Evolutionary conservation across 2,888 invertebrate genomes (phyloP).

Genomic region (Thera obeliscata): DNA sequence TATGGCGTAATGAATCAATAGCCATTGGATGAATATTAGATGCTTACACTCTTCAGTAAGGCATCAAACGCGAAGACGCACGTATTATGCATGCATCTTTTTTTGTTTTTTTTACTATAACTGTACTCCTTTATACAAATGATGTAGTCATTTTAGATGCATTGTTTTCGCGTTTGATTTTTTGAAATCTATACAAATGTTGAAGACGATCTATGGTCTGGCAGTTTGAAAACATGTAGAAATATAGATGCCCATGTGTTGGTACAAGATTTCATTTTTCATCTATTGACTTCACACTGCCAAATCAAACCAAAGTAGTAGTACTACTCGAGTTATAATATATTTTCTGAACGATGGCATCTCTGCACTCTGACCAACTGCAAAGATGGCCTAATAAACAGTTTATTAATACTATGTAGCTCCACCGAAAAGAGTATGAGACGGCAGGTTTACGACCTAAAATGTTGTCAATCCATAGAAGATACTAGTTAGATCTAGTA

Average conservation of each 20-base stretch:
- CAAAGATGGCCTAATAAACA: slow-evolving; percentile 16
- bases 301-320: slow-evolving; percentile 22
- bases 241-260: slow-evolving; percentile 15
- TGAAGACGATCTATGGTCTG: slow-evolving; percentile 21
- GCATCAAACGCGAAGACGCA: slow-evolving; percentile 31
- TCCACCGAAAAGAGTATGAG: slow-evolving; percentile 18
- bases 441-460: slow-evolving; percentile 1
- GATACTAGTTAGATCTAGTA: not conserved
- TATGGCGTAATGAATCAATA: slow-evolving; percentile 32
- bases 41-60: slow-evolving; percentile 25
- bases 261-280: slow-evolving; percentile 12
- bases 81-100: slow-evolving; percentile 24
- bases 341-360: slow-evolving; percentile 22
- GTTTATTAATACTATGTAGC: slow-evolving; percentile 9
- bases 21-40: slow-evolving; percentile 26
- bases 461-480: not conserved
- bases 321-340: slow-evolving; percentile 12
- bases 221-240: slow-evolving; percentile 22
- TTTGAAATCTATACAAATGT: slow-evolving; percentile 19
- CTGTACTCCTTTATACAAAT: slow-evolving; percentile 12
- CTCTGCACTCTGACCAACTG: slow-evolving; percentile 17
- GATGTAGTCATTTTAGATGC: slow-evolving; percentile 19
- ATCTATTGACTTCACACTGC: slow-evolving; percentile 20
- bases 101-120: slow-evolving; percentile 17
- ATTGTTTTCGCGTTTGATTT: slow-evolving; percentile 33